Evolutionary conservation across 2,888 invertebrate species (phyloP), one percentile per base, ranked within the genome.

Genomic region (Catotricha subobsoleta): DNA sequence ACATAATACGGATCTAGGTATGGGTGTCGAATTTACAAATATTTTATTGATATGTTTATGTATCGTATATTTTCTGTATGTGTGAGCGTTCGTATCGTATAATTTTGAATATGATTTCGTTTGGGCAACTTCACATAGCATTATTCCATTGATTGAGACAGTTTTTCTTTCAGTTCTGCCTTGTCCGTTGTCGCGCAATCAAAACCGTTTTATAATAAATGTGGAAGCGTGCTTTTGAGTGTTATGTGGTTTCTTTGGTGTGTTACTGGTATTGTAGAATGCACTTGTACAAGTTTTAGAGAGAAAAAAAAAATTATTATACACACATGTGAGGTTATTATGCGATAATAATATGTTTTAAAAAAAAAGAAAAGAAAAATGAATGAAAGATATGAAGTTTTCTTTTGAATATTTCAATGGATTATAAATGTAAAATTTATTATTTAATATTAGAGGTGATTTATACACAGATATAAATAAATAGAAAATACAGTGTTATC

Each of bases 171-270:
- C 41, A 41, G 41, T 41, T 35, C 41, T 34, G 41, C 28, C 25
- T 35, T 41, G 41, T 34, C 40, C 19, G 25, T 34, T 40, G 40
- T 35, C 41, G 41, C 35, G 41, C 35, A 41, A 41, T 41, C 35
- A 34, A 35, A 36, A 35, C 19, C 20, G 16, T 33, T 20, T 40
- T 23, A 21, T 33, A 25, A 7, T 10, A 10, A 25, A 25, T 8
- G 29, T n/a, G 4, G 13, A 29, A 29, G n/a, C 7, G 29, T n/a
- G 29, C 13, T 8, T 5, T 29, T 29, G n/a, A 29, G 13, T 8
- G 25, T n/a, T n/a, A 29, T 29, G 12, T 13, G 10, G 25, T 25
- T 25, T 8, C 10, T 8, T 8, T 12, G 10, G 29, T 29, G n/a
- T n/a, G 29, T 6, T 31, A 18, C 18, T 16, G 18, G 18, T 31